phyloP scores from a whole-genome alignment of 2,797 vertebrate species.

The Austrolebias charrua region DNA sequence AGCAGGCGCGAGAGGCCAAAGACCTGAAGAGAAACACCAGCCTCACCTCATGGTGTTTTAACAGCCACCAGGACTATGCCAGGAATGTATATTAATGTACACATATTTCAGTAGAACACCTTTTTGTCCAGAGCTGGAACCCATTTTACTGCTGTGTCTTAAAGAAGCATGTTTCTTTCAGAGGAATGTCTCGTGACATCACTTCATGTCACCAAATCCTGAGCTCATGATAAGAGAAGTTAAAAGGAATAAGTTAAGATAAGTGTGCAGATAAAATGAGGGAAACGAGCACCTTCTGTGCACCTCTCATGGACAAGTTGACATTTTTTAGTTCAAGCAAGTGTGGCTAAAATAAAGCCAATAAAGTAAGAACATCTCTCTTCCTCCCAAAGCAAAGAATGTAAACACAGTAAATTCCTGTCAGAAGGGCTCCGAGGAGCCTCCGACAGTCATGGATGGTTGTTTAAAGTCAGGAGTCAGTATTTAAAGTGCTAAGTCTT shows the following conservation, averaged over 20 bases:
- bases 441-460: slow-evolving; percentile 71
- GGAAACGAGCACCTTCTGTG: slow-evolving; percentile 33
- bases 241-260: neutral
- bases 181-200: neutral
- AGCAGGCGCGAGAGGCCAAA: slow-evolving; percentile 60
- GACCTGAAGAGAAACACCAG: slow-evolving; percentile 64
- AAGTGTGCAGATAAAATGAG: neutral
- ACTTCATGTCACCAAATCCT: neutral
- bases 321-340: slow-evolving; percentile 62
- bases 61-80: slow-evolving; percentile 71
- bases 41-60: slow-evolving; percentile 77
- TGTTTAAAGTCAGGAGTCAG: slow-evolving; percentile 70
- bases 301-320: slow-evolving; percentile 56
- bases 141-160: slow-evolving; percentile 29
- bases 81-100: slow-evolving; percentile 81
- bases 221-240: neutral
- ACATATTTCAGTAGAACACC: slow-evolving; percentile 68
- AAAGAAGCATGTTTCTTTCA: slow-evolving; percentile 18
- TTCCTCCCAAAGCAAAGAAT: slow-evolving; percentile 81
- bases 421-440: slow-evolving; percentile 66
- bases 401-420: slow-evolving; percentile 82
- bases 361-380: slow-evolving; percentile 63
- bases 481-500: slow-evolving; percentile 58
- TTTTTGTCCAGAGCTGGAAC: slow-evolving; percentile 44
- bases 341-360: slow-evolving; percentile 67